These are phyloP conservation scores for Synaphobranchus kaupii DNA, from an alignment of 2,797 vertebrate species.

Conservation along the genomic window DNA sequence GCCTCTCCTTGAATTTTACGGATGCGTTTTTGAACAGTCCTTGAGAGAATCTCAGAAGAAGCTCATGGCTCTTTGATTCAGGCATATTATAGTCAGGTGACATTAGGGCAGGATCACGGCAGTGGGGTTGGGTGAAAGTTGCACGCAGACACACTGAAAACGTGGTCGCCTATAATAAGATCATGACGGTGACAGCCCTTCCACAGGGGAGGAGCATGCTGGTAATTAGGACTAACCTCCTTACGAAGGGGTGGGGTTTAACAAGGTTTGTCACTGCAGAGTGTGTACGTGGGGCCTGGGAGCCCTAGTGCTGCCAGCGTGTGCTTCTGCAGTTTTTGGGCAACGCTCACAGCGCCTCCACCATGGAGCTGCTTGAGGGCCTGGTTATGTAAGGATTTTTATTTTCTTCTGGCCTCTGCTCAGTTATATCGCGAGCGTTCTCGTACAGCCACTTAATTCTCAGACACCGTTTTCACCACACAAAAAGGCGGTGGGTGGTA, in stretches of 20 bases:
- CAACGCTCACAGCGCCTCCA: not conserved
- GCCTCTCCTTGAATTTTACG: not conserved
- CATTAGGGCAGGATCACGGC: not conserved
- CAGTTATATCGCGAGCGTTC: not conserved
- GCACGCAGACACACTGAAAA: not conserved
- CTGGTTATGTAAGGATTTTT: not conserved
- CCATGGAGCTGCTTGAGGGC: not conserved
- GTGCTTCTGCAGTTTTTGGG: not conserved
- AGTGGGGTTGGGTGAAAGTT: not conserved
- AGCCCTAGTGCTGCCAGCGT: not conserved
- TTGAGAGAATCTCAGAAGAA: not conserved
- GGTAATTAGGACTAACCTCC: not conserved
- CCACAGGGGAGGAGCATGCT: not conserved
- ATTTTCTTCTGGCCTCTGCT: not conserved
- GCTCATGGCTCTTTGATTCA: not conserved
- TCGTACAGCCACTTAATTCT: not conserved
- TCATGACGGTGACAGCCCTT: not conserved
- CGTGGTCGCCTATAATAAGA: not conserved
- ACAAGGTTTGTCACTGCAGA: not conserved
- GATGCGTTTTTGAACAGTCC: not conserved
- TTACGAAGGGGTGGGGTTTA: constrained; percentile 12
- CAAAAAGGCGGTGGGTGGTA: not conserved
- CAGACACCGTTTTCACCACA: not conserved
- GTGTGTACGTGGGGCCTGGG: not conserved
- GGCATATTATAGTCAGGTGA: constrained; percentile 34